These are phyloP conservation scores for Dicrurus megarhynchus DNA, from an alignment of 2,113 vertebrate species.

Conservation along the genomic window DNA sequence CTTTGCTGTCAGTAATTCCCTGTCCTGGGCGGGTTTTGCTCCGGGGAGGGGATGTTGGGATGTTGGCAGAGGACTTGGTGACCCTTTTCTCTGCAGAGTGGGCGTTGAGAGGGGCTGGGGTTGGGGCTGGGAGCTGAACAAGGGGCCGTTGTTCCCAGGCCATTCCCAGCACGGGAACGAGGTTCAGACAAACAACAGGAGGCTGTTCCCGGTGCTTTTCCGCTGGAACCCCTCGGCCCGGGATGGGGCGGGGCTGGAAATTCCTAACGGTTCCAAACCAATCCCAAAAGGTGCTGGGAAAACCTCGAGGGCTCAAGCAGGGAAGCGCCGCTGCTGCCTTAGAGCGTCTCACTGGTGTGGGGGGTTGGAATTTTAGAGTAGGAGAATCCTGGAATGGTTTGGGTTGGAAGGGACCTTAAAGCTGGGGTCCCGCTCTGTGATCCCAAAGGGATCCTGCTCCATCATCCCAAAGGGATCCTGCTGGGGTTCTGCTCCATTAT, in stretches of 20 bases:
- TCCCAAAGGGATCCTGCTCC: background rate
- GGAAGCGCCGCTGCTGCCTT: rapidly evolving
- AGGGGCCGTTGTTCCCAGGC: background rate
- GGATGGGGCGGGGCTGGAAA: background rate
- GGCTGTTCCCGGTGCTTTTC: background rate
- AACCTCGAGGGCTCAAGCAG: background rate
- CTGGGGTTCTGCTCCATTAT: background rate
- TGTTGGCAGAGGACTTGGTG: rapidly evolving
- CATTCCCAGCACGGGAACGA: background rate
- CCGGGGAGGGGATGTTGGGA: background rate
- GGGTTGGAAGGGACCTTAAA: background rate
- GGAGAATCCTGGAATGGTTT: background rate
- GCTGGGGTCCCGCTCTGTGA: background rate
- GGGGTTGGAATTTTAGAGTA: rapidly evolving
- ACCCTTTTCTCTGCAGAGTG: background rate
- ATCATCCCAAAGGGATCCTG: background rate
- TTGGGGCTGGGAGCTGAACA: background rate
- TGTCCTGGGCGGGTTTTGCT: background rate
- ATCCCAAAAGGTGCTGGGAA: background rate
- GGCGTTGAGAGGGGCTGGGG: background rate
- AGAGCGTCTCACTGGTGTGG: rapidly evolving
- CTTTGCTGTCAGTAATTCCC: background rate
- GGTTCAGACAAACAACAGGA: background rate
- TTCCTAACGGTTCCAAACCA: background rate
- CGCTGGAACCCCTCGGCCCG: rapidly evolving